Conservation (phyloP, 2,888 invertebrate species). For the Tipula helvola region DNA sequence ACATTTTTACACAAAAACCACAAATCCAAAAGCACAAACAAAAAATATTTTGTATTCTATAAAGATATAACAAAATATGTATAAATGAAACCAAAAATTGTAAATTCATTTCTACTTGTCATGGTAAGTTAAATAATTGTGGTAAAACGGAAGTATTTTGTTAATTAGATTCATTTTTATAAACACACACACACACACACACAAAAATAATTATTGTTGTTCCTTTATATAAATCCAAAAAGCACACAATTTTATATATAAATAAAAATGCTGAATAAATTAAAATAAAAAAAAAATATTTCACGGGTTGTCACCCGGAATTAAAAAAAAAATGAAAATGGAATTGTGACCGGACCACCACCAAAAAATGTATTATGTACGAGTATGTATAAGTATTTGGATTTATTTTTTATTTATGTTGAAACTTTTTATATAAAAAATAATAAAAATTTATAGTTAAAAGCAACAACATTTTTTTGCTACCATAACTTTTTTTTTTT, state of each 20-base stretch:
- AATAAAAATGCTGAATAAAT: background rate
- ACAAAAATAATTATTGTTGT: background rate
- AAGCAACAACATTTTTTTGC: background rate
- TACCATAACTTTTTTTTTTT: background rate
- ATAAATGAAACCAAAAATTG: background rate
- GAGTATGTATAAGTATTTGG: background rate
- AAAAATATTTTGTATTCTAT: background rate
- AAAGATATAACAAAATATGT: background rate
- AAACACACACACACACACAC: background rate
- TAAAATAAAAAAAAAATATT: background rate
- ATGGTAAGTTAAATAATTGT: conserved; percentile 4
- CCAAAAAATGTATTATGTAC: background rate
- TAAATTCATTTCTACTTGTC: conserved; percentile 4
- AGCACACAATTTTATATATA: background rate
- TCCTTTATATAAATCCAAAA: background rate
- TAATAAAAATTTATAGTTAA: background rate
- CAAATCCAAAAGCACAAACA: background rate
- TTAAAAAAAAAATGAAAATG: background rate
- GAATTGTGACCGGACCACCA: background rate
- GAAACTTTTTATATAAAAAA: background rate
- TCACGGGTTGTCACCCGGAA: conserved; percentile 4
- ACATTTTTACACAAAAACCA: background rate
- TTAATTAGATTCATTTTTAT: background rate
- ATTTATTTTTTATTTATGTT: background rate
- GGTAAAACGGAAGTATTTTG: conserved; percentile 4